Evolutionary conservation across 2,113 vertebrate genomes (phyloP).

Genomic region (Gymnorhina tibicen): DNA sequence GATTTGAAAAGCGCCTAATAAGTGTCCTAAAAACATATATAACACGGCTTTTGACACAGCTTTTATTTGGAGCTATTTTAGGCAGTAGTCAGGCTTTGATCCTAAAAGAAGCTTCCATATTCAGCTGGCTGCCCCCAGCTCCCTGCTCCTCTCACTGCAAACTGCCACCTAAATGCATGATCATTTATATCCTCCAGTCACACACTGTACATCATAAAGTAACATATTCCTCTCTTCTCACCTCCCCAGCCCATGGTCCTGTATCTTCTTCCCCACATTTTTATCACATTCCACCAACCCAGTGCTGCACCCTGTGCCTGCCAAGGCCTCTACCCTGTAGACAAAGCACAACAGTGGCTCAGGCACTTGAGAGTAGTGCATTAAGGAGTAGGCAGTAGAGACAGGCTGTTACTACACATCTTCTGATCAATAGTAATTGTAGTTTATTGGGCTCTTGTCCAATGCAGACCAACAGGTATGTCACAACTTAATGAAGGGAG

Average conservation of each 20-base stretch:
- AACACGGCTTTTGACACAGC: neutral
- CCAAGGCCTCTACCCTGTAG: neutral
- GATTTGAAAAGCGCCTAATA: neutral
- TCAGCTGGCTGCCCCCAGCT: neutral
- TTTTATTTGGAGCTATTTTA: neutral
- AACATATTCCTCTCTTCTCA: neutral
- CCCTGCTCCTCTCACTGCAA: neutral
- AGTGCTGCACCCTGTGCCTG: neutral
- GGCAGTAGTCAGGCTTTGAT: neutral
- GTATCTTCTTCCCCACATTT: neutral
- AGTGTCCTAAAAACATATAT: neutral
- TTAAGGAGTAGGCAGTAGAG: neutral
- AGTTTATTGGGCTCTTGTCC: neutral
- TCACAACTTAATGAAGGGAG: neutral
- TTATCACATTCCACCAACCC: neutral
- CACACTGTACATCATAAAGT: neutral
- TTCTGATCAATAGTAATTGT: neutral
- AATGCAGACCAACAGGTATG: neutral
- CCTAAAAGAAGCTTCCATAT: neutral
- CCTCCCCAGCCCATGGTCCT: neutral
- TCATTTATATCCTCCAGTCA: neutral
- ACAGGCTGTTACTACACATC: rapidly evolving
- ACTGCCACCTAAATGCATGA: neutral
- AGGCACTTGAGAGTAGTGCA: neutral
- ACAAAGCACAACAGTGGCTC: neutral